Conservation (phyloP, 2,113 vertebrate species). For the Mormyrus iriodes region DNA sequence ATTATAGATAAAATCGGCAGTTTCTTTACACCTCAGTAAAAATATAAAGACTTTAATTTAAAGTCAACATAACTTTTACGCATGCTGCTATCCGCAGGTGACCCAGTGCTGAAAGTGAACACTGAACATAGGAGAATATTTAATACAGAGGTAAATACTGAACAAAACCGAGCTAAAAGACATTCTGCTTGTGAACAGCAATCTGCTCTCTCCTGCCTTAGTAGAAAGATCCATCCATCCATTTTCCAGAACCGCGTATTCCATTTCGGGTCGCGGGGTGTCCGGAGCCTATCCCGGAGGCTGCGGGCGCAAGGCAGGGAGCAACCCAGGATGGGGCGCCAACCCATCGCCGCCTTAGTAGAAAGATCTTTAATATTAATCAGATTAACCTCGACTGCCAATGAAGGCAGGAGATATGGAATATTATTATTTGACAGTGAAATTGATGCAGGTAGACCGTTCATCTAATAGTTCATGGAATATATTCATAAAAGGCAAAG, state of each 20-base stretch:
- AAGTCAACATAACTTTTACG: background rate
- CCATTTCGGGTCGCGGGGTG: too few species aligned
- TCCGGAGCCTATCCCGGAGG: too few species aligned
- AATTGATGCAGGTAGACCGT: too few species aligned
- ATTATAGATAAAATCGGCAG: too few species aligned
- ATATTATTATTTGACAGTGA: background rate
- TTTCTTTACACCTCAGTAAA: background rate
- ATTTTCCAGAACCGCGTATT: too few species aligned
- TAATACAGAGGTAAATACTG: background rate
- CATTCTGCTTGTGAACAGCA: background rate
- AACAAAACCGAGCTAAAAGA: slow-evolving; percentile 7
- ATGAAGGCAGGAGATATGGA: background rate
- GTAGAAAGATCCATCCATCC: background rate
- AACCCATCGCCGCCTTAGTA: too few species aligned
- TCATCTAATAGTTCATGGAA: background rate
- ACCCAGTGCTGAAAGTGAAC: background rate
- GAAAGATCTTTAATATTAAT: background rate
- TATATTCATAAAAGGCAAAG: background rate
- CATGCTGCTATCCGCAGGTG: background rate
- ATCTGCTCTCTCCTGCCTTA: background rate
- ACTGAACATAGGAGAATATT: background rate
- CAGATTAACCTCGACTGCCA: background rate
- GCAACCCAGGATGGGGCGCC: too few species aligned
- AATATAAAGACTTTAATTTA: slow-evolving; percentile 6
- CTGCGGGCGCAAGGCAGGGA: too few species aligned